phyloP scores from a whole-genome alignment of 2,888 invertebrate species.

The Heliconius erato region DNA sequence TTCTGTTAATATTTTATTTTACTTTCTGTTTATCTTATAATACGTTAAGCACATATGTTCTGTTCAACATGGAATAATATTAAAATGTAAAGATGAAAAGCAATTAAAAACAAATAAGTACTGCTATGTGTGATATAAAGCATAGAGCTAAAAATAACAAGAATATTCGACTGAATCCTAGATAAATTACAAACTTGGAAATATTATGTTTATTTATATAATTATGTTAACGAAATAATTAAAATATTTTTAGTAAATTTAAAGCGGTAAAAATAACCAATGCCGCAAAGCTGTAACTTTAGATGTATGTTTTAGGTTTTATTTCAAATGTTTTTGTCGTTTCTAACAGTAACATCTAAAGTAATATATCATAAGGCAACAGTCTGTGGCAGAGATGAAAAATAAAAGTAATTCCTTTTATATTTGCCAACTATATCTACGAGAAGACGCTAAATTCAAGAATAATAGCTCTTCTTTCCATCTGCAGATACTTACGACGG shows the following conservation, averaged over 20 bases:
- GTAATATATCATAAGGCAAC: constrained; percentile 84
- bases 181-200: not conserved
- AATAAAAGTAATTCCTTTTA: constrained; percentile 83
- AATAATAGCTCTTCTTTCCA: constrained; percentile 66
- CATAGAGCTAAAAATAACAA: not conserved
- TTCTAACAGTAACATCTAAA: constrained; percentile 69
- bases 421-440: constrained; percentile 72
- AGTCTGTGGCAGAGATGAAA: constrained; percentile 80
- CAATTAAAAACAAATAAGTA: not conserved
- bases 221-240: not conserved
- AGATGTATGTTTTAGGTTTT: constrained; percentile 70
- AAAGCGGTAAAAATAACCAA: not conserved
- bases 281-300: constrained; percentile 57
- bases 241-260: constrained; percentile 59
- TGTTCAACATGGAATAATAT: not conserved
- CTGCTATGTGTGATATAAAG: not conserved
- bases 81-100: not conserved
- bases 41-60: not conserved
- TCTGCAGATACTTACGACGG: constrained; percentile 20
- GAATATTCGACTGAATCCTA: not conserved
- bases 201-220: not conserved
- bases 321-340: constrained; percentile 69
- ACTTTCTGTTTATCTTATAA: not conserved
- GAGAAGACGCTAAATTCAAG: constrained; percentile 78
- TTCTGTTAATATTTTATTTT: not conserved